Conservation (phyloP, 2,888 invertebrate species). For the Petrolisthes manimaculis region DNA sequence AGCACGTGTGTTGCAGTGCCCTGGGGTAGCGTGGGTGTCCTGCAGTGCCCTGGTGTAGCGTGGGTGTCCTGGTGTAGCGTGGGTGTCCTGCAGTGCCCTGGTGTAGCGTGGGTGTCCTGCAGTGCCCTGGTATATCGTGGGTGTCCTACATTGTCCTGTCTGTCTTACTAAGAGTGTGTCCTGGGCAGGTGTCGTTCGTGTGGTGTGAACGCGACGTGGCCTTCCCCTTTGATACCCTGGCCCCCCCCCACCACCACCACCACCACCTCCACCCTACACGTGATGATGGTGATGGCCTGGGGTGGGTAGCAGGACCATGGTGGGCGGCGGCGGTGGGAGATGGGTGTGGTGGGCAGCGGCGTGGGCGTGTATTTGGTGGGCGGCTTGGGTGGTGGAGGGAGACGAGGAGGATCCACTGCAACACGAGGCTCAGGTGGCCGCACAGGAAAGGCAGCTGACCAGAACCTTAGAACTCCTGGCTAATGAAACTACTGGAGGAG, state of each 20-base stretch:
- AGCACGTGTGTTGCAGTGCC: too few species aligned
- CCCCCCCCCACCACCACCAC: neutral
- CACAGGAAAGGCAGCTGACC: constrained; percentile 55
- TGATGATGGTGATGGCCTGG: neutral
- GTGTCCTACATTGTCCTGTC: too few species aligned
- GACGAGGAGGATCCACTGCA: constrained; percentile 63
- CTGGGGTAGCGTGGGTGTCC: too few species aligned
- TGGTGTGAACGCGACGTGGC: neutral
- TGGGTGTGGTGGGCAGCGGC: constrained; percentile 32
- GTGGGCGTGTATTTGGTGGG: constrained; percentile 29
- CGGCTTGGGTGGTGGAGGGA: constrained; percentile 17
- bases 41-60: too few species aligned
- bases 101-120: too few species aligned
- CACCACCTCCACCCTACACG: neutral
- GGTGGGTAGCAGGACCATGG: neutral
- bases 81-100: too few species aligned
- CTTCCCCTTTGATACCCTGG: neutral
- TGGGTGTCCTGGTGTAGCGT: too few species aligned
- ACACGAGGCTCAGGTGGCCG: constrained; percentile 60
- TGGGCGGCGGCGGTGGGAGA: neutral
- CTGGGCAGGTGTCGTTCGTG: neutral
- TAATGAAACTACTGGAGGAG: constrained; percentile 15
- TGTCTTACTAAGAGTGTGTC: too few species aligned
- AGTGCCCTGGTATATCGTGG: too few species aligned
- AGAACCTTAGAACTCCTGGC: constrained; percentile 40